phyloP scores from a whole-genome alignment of 2,888 invertebrate species.

The Trimorus sp. region DNA sequence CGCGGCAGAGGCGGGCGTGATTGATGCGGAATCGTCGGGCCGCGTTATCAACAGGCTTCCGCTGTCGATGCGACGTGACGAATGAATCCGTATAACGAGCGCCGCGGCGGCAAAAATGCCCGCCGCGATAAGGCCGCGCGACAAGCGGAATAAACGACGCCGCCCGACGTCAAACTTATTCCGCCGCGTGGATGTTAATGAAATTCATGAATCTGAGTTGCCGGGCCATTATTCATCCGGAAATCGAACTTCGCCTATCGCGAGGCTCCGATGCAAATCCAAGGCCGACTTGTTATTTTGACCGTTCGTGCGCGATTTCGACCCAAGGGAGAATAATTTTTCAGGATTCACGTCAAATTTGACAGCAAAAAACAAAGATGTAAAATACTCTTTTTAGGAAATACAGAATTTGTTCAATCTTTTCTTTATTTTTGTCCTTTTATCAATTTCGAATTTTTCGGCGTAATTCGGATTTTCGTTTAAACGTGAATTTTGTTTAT shows the following conservation, averaged over 20 bases:
- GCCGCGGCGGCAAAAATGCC: conserved; percentile 41
- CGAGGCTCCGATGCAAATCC: conserved; percentile 29
- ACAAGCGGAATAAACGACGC: conserved; percentile 55
- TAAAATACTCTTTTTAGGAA: too few species aligned
- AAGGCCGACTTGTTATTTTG: conserved; percentile 4
- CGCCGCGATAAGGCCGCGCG: conserved; percentile 48
- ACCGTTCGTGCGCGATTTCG: neutral
- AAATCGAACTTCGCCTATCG: conserved; percentile 49
- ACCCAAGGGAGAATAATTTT: neutral
- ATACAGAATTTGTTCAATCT: too few species aligned
- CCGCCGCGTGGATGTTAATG: conserved; percentile 49
- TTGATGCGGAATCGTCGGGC: conserved; percentile 60
- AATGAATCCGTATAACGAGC: conserved; percentile 71
- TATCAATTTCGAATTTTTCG: too few species aligned
- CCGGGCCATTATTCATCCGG: conserved; percentile 41
- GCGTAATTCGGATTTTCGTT: too few species aligned
- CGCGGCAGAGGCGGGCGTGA: conserved; percentile 55
- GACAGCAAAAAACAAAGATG: too few species aligned
- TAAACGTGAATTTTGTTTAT: too few species aligned
- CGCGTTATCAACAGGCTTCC: conserved; percentile 63
- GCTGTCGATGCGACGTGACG: conserved; percentile 69
- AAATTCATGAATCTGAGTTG: conserved; percentile 55
- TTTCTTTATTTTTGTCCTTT: too few species aligned
- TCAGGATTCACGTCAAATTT: too few species aligned
- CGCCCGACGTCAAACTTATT: conserved; percentile 48